Conservation (phyloP, 2,888 invertebrate species). For the Tiliacea citrago region DNA sequence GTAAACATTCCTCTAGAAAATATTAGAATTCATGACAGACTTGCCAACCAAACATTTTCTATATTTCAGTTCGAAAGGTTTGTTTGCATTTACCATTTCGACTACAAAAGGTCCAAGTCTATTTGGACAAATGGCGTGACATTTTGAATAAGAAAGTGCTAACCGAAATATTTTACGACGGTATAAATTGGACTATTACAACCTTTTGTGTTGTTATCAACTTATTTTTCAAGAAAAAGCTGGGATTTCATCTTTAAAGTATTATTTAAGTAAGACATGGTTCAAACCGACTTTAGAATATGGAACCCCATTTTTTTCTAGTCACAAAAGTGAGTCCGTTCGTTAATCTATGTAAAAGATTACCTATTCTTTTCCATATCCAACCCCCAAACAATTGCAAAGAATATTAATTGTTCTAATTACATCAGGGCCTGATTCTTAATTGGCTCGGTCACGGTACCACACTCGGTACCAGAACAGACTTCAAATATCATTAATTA, state of each 20-base stretch:
- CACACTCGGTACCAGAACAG: not conserved
- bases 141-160: slow-evolving; percentile 27
- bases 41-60: slow-evolving; percentile 6
- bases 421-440: not conserved
- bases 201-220: not conserved
- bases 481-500: not conserved
- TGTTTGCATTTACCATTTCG: slow-evolving; percentile 35
- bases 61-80: slow-evolving; percentile 1
- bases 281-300: not conserved
- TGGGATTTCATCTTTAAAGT: not conserved
- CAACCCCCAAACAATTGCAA: not conserved
- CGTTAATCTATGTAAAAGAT: not conserved
- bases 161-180: slow-evolving; percentile 20
- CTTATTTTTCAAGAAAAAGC: not conserved
- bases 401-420: not conserved
- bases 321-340: not conserved
- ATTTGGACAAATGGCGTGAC: slow-evolving; percentile 25
- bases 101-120: slow-evolving; percentile 14
- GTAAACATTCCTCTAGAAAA: not conserved
- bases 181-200: not conserved
- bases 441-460: not conserved
- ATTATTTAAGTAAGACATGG: not conserved
- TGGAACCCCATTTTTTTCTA: not conserved
- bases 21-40: slow-evolving; percentile 26
- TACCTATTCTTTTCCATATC: not conserved